Percentiles rank a stretch among this genome's conserved stretches.
Evolutionary conservation across 2,113 vertebrate species (phyloP).

Genomic region (Seriola rivoliana): DNA sequence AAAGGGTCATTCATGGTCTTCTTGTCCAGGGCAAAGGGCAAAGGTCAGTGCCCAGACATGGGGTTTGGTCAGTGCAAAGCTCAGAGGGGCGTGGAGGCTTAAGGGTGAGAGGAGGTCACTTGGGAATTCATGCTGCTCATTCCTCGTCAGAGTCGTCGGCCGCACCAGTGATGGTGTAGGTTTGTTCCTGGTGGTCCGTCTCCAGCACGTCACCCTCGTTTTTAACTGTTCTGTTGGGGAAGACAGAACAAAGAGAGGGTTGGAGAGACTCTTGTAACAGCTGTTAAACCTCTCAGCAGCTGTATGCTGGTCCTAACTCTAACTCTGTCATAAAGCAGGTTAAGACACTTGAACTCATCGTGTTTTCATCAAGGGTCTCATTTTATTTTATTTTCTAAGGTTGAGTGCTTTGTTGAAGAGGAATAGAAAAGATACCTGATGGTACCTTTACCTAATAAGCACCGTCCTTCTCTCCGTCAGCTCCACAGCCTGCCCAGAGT

Average conservation of each 20-base stretch:
- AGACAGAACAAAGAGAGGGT: not conserved
- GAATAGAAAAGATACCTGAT: constrained; percentile 36
- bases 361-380: not conserved
- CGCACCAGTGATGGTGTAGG: constrained; percentile 82
- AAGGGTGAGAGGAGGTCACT: constrained; percentile 68
- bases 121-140: constrained; percentile 54
- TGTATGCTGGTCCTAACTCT: not conserved
- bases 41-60: constrained; percentile 76
- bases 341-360: not conserved
- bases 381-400: not conserved
- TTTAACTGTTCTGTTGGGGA: constrained; percentile 76
- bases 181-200: constrained; percentile 81
- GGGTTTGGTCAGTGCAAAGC: constrained; percentile 72
- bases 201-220: constrained; percentile 78
- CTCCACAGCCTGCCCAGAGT: constrained; percentile 82
- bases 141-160: constrained; percentile 84
- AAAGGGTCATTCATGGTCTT: constrained; percentile 65
- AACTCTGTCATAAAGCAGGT: not conserved
- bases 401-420: constrained; percentile 3
- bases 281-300: not conserved
- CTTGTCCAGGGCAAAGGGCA: constrained; percentile 74
- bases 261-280: not conserved
- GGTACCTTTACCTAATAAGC: constrained; percentile 84
- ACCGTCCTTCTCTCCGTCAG: constrained; percentile 84
- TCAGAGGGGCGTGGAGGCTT: constrained; percentile 58